Conservation (phyloP, 2,888 invertebrate species). For the Asteroscopus sphinx region DNA sequence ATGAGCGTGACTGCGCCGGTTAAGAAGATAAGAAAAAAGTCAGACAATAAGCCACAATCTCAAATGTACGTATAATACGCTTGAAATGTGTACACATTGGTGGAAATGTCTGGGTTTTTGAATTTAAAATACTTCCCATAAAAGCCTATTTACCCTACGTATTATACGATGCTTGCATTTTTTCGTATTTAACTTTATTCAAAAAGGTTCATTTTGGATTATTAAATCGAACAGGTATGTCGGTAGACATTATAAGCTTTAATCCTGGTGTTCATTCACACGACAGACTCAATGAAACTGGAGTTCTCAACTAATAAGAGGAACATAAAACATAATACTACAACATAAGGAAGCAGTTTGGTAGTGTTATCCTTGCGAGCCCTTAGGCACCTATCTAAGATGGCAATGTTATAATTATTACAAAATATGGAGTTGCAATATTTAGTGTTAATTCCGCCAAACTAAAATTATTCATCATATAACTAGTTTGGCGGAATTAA, state of each 20-base stretch:
- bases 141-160: constrained; percentile 36
- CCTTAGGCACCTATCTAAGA: too few species aligned
- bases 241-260: neutral
- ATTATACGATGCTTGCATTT: constrained; percentile 29
- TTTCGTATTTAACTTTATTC: neutral
- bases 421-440: too few species aligned
- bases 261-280: neutral
- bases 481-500: too few species aligned
- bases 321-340: too few species aligned
- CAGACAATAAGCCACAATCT: constrained; percentile 92
- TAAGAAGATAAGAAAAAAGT: constrained; percentile 93
- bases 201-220: neutral
- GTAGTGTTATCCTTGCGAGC: too few species aligned
- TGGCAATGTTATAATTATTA: too few species aligned
- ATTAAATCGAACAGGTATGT: neutral
- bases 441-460: too few species aligned
- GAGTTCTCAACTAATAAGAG: neutral
- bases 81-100: constrained; percentile 73
- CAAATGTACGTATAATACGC: constrained; percentile 90
- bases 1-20: constrained; percentile 93
- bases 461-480: too few species aligned
- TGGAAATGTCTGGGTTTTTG: constrained; percentile 64
- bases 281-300: neutral
- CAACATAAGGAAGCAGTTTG: too few species aligned
- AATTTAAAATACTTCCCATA: constrained; percentile 40